These are phyloP conservation scores for Formicarius rufipectus DNA, from an alignment of 2,113 vertebrate species.

Conservation along the genomic window DNA sequence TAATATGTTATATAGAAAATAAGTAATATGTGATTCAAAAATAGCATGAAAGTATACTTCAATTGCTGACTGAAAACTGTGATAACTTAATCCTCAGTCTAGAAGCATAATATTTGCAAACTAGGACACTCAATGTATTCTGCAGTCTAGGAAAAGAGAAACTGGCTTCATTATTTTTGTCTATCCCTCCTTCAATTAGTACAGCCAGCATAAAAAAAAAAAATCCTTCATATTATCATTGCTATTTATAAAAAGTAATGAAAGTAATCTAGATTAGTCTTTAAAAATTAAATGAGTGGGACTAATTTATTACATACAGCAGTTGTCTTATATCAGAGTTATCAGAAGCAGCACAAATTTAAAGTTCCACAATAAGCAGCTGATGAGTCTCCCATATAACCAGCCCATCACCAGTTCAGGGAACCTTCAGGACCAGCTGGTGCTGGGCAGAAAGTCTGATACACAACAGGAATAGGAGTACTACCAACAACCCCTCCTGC, in stretches of 20 bases:
- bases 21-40: conserved; percentile 4
- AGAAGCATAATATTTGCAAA: conserved; percentile 38
- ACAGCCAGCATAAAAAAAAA: not conserved
- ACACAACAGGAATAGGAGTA: not conserved
- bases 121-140: not conserved
- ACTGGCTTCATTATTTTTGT: not conserved
- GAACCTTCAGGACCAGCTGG: not conserved
- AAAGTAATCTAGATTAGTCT: not conserved
- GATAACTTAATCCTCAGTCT: not conserved
- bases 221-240: not conserved
- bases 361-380: not conserved
- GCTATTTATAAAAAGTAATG: not conserved
- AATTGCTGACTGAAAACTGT: not conserved
- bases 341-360: not conserved
- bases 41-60: conserved; percentile 15
- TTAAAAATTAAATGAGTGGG: not conserved
- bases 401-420: not conserved
- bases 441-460: not conserved
- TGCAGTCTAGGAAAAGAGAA: conserved; percentile 29
- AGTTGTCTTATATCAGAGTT: not conserved
- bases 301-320: not conserved
- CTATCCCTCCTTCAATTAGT: not conserved
- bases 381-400: not conserved
- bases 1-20: not conserved
- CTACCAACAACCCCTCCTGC: not conserved